Percentiles rank a stretch among this genome's conserved stretches.
Conservation (phyloP, 2,888 invertebrate species). For the Vannuccia rotundouncinata region DNA sequence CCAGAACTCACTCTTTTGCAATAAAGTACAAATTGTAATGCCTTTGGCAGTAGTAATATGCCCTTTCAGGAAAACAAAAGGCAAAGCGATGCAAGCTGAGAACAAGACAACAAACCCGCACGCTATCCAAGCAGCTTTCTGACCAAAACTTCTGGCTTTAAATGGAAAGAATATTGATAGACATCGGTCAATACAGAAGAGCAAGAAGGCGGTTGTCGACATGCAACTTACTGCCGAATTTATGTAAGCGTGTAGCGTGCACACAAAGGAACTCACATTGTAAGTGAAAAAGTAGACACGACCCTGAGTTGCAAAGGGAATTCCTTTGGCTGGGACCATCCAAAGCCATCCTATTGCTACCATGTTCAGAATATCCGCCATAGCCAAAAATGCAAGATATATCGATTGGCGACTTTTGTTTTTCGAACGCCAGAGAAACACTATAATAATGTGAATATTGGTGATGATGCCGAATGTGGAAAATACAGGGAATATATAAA, state of each 20-base stretch:
- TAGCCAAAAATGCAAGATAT: background rate
- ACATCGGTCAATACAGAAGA: background rate
- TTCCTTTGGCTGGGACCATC: slow-evolving; percentile 17
- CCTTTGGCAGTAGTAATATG: background rate
- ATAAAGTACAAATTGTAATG: background rate
- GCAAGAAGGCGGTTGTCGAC: background rate
- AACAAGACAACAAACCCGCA: background rate
- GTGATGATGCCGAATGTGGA: background rate
- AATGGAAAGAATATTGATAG: background rate
- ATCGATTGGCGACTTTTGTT: background rate
- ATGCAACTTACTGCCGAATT: background rate
- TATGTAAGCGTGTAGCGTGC: background rate
- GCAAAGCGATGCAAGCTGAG: background rate
- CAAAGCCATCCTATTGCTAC: background rate
- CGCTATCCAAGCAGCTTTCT: background rate
- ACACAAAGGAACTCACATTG: background rate
- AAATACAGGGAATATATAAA: slow-evolving; percentile 8
- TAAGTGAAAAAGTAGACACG: background rate
- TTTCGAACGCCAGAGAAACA: background rate
- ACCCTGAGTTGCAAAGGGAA: background rate
- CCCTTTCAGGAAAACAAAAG: background rate
- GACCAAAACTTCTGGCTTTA: background rate
- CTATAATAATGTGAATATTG: background rate
- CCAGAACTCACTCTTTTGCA: background rate
- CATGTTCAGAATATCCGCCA: background rate